These are phyloP conservation scores for Atherix ibis DNA, from an alignment of 2,888 invertebrate species.

Conservation along the genomic window DNA sequence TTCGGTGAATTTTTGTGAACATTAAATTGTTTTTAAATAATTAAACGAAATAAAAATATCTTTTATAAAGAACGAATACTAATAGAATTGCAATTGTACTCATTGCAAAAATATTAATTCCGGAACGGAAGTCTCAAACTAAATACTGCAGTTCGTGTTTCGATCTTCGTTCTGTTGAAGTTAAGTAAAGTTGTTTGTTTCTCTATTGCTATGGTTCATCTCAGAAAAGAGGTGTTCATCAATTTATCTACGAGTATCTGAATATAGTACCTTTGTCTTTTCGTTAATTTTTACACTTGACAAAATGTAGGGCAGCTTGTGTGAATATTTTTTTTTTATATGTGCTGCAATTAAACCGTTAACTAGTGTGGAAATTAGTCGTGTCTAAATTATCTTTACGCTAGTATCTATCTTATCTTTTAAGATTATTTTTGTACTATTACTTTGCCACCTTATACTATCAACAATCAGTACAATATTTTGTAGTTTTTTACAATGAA, in stretches of 20 bases:
- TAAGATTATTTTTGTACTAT: no score
- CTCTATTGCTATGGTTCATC: background rate
- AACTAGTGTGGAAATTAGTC: conserved; percentile 11
- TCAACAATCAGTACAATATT: background rate
- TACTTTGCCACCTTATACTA: background rate
- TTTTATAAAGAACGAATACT: no score
- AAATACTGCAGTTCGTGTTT: background rate
- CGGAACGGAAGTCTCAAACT: background rate
- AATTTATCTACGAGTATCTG: no score
- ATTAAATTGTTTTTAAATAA: no score
- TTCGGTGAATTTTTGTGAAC: no score
- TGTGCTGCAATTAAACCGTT: conserved; percentile 11
- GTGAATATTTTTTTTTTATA: conserved; percentile 8
- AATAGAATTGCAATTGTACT: no score
- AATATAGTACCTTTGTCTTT: no score
- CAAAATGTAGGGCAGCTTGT: conserved; percentile 8
- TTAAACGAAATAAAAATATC: no score
- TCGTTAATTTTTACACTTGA: background rate
- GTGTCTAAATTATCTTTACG: conserved; percentile 5
- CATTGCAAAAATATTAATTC: background rate
- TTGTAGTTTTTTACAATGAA: no score
- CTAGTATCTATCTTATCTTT: background rate
- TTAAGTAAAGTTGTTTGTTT: background rate
- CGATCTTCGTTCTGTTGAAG: background rate
- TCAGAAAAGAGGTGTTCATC: no score